These are phyloP conservation scores for Drosophila tani DNA, from an alignment of 1,140 invertebrate genomes.

Conservation along the genomic window DNA sequence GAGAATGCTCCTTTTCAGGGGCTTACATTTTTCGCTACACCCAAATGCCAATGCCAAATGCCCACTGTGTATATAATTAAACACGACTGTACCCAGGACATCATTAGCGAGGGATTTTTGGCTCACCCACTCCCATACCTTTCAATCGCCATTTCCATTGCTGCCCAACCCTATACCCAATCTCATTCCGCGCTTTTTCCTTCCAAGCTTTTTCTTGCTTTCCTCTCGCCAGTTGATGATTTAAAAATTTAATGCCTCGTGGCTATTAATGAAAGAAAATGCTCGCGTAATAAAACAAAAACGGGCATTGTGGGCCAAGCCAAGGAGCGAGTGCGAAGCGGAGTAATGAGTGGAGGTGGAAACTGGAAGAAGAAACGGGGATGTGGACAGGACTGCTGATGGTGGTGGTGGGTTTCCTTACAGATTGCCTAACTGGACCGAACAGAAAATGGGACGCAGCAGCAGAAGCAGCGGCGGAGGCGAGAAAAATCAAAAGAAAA, in stretches of 20 bases:
- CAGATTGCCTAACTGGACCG: conserved; percentile 33
- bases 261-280: conserved; percentile 83
- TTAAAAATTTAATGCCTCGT: conserved; percentile 81
- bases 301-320: conserved; percentile 35
- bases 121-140: conserved; percentile 13
- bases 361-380: conserved; percentile 24
- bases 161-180: conserved; percentile 3
- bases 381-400: conserved; percentile 1
- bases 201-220: conserved; percentile 15
- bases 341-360: conserved; percentile 4
- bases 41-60: conserved; percentile 2
- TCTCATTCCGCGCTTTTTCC: conserved; percentile 6
- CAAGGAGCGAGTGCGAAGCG: neutral
- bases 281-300: conserved; percentile 81
- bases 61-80: conserved; percentile 37
- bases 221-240: conserved; percentile 54
- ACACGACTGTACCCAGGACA: conserved; percentile 61
- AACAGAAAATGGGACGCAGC: conserved; percentile 44
- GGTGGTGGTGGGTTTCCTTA: conserved; percentile 30
- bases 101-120: conserved; percentile 42
- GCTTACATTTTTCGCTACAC: no score
- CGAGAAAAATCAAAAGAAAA: conserved; percentile 70
- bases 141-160: conserved; percentile 17
- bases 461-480: conserved; percentile 30
- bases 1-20: neutral